phyloP scores from a whole-genome alignment of 2,888 invertebrate species.

The Andrena marginata region DNA sequence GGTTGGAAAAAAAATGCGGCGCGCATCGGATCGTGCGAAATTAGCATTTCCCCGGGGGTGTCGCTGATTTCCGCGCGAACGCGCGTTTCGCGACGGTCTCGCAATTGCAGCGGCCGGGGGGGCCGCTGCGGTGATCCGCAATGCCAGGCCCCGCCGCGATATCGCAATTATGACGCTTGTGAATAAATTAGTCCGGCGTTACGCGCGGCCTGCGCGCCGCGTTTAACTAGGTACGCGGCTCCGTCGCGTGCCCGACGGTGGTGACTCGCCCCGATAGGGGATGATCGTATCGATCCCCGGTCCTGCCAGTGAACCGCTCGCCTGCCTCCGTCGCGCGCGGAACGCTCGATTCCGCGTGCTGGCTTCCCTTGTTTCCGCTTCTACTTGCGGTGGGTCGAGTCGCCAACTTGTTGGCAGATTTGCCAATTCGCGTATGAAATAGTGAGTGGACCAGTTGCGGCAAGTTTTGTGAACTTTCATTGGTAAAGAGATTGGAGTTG shows the following conservation, averaged over 20 bases:
- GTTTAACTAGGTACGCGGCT: slow-evolving; percentile 47
- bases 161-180: slow-evolving; percentile 80
- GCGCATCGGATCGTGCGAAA: slow-evolving; percentile 62
- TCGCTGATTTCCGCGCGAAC: slow-evolving; percentile 63
- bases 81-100: slow-evolving; percentile 44
- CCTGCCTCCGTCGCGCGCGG: background rate
- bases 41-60: slow-evolving; percentile 65
- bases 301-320: background rate
- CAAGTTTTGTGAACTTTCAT: no score
- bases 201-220: slow-evolving; percentile 20
- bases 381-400: no score
- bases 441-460: no score
- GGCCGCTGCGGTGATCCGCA: slow-evolving; percentile 64
- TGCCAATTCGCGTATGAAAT: no score
- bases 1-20: slow-evolving; percentile 11
- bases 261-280: slow-evolving; percentile 3
- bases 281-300: slow-evolving; percentile 15
- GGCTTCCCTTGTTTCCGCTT: no score
- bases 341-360: background rate
- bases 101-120: slow-evolving; percentile 67
- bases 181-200: slow-evolving; percentile 78
- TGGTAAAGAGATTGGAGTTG: no score
- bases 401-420: no score
- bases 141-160: slow-evolving; percentile 75
- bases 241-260: slow-evolving; percentile 28